Percentiles rank a stretch among this genome's conserved stretches.
These are phyloP conservation scores for Hirtodrosophila cameraria DNA, from an alignment of 2,888 invertebrate genomes.

Conservation along the genomic window DNA sequence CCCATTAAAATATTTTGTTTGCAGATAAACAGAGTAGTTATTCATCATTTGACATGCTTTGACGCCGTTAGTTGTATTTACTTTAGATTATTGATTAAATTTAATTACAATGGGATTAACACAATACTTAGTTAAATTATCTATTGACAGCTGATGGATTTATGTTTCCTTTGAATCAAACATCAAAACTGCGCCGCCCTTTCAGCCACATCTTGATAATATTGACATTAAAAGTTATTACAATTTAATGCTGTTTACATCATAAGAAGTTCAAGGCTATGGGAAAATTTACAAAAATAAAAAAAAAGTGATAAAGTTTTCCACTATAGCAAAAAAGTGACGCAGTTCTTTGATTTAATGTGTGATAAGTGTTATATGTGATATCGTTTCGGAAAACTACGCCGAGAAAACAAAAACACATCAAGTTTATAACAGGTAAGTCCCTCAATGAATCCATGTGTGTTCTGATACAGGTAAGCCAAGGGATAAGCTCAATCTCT, in stretches of 20 bases:
- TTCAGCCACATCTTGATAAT: neutral
- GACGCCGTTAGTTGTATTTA: constrained; percentile 19
- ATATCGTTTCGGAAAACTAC: constrained; percentile 24
- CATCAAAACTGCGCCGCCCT: constrained; percentile 12
- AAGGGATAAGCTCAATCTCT: neutral
- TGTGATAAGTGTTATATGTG: constrained; percentile 19
- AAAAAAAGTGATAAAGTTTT: constrained; percentile 15
- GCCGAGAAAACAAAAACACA: constrained; percentile 1
- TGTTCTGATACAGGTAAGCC: constrained; percentile 27
- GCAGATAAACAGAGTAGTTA: neutral
- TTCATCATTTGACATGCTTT: constrained; percentile 13
- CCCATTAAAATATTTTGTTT: too few species aligned
- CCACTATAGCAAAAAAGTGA: constrained; percentile 4
- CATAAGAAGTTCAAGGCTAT: constrained; percentile 9
- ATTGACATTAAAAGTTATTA: constrained; percentile 1
- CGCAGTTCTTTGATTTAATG: constrained; percentile 6
- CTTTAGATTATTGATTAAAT: constrained; percentile 29
- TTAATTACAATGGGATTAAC: constrained; percentile 32
- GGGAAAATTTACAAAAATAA: constrained; percentile 7
- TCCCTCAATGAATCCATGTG: neutral
- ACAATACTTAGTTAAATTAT: constrained; percentile 13
- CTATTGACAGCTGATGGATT: constrained; percentile 7
- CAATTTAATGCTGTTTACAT: constrained; percentile 6
- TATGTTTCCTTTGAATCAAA: neutral
- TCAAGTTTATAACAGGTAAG: constrained; percentile 33